Conservation (phyloP, 2,113 vertebrate species). For the Takifugu bimaculatus region DNA sequence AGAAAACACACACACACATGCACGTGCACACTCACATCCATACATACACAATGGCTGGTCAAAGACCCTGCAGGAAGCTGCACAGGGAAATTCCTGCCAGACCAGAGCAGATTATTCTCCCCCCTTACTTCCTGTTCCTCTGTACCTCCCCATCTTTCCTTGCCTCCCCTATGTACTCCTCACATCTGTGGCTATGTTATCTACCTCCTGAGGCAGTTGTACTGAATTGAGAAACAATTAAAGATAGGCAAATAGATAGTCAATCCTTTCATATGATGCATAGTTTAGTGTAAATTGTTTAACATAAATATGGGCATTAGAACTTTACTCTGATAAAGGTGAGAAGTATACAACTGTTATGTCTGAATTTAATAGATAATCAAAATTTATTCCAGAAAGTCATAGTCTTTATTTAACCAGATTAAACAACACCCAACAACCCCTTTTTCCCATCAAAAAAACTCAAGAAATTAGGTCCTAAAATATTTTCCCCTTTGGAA, state of each 20-base stretch:
- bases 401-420: too few species aligned
- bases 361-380: too few species aligned
- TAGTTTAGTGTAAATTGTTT: not conserved
- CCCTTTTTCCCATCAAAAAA: too few species aligned
- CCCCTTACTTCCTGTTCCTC: conserved; percentile 60
- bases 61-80: conserved; percentile 67
- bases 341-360: too few species aligned
- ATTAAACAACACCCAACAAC: too few species aligned
- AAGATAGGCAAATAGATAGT: conserved; percentile 6
- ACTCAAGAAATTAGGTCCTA: too few species aligned
- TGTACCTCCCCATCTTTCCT: conserved; percentile 34
- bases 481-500: not conserved
- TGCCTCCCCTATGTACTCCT: conserved; percentile 22
- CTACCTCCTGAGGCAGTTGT: conserved; percentile 26
- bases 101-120: conserved; percentile 63
- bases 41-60: conserved; percentile 55
- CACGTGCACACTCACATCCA: conserved; percentile 11
- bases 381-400: too few species aligned
- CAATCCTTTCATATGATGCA: not conserved
- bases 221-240: conserved; percentile 30
- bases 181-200: conserved; percentile 28
- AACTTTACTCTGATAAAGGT: too few species aligned
- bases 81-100: conserved; percentile 69
- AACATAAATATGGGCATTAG: too few species aligned
- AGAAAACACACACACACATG: conserved; percentile 43